Evolutionary conservation across 1,140 invertebrate genomes (phyloP).

Genomic region (Hyphantria cunea): DNA sequence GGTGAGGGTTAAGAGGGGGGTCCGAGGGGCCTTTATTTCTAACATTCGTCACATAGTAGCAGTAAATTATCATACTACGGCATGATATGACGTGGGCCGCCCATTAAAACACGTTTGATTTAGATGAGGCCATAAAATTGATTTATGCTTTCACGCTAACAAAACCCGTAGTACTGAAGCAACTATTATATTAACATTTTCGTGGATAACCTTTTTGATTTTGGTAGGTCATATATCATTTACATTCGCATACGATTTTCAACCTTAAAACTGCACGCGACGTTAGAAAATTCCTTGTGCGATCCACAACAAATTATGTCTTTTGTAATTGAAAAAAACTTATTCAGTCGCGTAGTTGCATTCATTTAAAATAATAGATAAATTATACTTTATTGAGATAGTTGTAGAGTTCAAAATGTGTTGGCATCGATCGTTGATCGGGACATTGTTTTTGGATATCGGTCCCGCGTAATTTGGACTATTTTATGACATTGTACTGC

Average conservation of each 20-base stretch:
- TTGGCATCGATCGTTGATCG: slow-evolving; percentile 36
- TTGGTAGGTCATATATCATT: slow-evolving; percentile 61
- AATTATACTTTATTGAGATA: slow-evolving; percentile 46
- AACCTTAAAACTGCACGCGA: slow-evolving; percentile 23
- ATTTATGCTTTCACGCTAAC: slow-evolving; percentile 82
- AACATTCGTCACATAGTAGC: slow-evolving; percentile 82
- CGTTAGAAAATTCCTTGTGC: slow-evolving; percentile 31
- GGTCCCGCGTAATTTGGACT: slow-evolving; percentile 69
- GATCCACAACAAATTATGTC: slow-evolving; percentile 52
- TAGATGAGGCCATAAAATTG: slow-evolving; percentile 83
- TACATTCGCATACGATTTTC: slow-evolving; percentile 29
- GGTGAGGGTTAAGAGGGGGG: slow-evolving; percentile 39
- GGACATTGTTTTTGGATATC: slow-evolving; percentile 72
- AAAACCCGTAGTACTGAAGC: slow-evolving; percentile 79
- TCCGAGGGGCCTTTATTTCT: slow-evolving; percentile 76
- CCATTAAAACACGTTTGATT: slow-evolving; percentile 83
- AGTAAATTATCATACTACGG: slow-evolving; percentile 82
- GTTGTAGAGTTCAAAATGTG: slow-evolving; percentile 41
- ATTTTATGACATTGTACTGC: slow-evolving; percentile 65
- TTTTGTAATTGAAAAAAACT: slow-evolving; percentile 75
- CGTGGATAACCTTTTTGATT: slow-evolving; percentile 75
- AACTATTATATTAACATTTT: slow-evolving; percentile 82
- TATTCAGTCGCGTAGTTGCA: slow-evolving; percentile 72
- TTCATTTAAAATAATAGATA: slow-evolving; percentile 42
- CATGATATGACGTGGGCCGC: slow-evolving; percentile 82